These are phyloP conservation scores for Rhadinocentrus ornatus DNA, from an alignment of 2,797 vertebrate species.

Conservation along the genomic window DNA sequence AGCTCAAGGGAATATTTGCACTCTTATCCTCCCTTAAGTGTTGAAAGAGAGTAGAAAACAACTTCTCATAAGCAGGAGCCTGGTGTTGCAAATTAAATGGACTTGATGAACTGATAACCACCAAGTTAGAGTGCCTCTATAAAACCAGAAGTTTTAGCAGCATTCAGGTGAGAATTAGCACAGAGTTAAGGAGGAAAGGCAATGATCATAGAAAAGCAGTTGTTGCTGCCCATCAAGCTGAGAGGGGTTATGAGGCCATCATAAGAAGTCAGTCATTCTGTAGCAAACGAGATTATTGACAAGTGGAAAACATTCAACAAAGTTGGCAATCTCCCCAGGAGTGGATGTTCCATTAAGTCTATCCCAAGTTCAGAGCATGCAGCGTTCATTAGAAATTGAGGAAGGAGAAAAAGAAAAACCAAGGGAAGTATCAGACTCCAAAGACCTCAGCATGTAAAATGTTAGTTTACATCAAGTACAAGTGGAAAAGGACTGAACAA, in stretches of 20 bases:
- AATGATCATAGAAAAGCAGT: not conserved
- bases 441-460: not conserved
- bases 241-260: not conserved
- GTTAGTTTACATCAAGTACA: not conserved
- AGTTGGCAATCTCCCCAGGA: slow-evolving; percentile 1
- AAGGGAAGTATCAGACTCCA: no score
- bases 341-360: not conserved
- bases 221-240: not conserved
- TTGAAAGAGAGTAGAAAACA: not conserved
- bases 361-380: no score
- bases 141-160: not conserved
- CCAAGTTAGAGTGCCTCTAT: not conserved
- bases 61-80: no score
- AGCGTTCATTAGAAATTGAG: no score
- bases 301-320: not conserved
- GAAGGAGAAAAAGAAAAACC: no score
- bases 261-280: not conserved
- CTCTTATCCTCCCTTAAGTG: not conserved
- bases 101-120: not conserved
- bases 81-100: not conserved
- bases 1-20: not conserved
- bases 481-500: not conserved
- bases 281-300: not conserved
- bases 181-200: not conserved
- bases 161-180: not conserved